These are phyloP conservation scores for Gallinago undulata DNA, from an alignment of 2,113 vertebrate genomes.

Conservation along the genomic window DNA sequence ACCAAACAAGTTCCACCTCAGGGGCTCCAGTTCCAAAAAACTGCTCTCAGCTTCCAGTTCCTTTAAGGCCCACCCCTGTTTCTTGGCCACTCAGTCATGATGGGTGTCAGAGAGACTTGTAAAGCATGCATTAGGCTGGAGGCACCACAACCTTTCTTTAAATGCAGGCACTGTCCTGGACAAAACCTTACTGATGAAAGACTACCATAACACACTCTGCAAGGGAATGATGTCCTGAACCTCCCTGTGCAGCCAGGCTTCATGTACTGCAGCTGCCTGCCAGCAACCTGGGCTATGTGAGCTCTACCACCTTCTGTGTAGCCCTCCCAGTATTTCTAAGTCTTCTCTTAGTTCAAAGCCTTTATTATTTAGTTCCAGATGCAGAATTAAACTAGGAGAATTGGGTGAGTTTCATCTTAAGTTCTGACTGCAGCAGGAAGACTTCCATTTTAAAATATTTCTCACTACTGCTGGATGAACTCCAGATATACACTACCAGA, in stretches of 20 bases:
- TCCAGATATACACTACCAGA: background rate
- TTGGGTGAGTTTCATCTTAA: background rate
- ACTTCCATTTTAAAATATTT: background rate
- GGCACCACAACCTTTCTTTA: background rate
- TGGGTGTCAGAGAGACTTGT: background rate
- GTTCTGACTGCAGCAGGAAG: background rate
- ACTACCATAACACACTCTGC: rapidly evolving
- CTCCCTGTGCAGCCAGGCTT: rapidly evolving
- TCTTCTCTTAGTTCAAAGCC: background rate
- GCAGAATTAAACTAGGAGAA: background rate
- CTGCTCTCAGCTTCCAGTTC: background rate
- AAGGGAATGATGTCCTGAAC: background rate
- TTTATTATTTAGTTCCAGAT: background rate
- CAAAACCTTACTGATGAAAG: background rate
- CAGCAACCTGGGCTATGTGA: background rate
- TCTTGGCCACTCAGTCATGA: background rate
- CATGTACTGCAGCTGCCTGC: rapidly evolving
- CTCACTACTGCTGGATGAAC: background rate
- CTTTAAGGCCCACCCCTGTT: background rate
- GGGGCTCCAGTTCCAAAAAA: background rate
- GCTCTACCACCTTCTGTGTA: background rate
- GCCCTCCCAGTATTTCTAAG: background rate
- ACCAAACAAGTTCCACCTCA: background rate
- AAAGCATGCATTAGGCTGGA: background rate
- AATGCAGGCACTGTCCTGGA: background rate